Evolutionary conservation across 2,888 invertebrate genomes (phyloP).

Genomic region (Drosophila mimetica): DNA sequence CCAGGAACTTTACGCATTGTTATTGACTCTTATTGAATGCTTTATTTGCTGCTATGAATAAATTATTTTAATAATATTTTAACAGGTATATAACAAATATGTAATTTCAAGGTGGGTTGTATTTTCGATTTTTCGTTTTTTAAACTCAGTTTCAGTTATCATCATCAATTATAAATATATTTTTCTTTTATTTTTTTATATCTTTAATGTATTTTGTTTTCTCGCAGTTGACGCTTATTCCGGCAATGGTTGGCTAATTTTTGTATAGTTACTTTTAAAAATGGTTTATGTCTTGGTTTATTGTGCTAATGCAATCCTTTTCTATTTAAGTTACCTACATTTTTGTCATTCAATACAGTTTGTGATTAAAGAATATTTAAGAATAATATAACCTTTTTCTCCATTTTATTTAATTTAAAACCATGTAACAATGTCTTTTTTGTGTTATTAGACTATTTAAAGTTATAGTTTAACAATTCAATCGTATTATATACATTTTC

Average conservation of each 20-base stretch:
- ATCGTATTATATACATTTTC: slow-evolving; percentile 59
- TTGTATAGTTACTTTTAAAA: slow-evolving; percentile 48
- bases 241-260: slow-evolving; percentile 77
- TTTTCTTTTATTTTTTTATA: slow-evolving; percentile 51
- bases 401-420: slow-evolving; percentile 42
- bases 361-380: slow-evolving; percentile 42
- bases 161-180: slow-evolving; percentile 57
- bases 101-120: slow-evolving; percentile 83
- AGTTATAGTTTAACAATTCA: slow-evolving; percentile 59
- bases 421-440: slow-evolving; percentile 63
- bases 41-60: slow-evolving; percentile 77
- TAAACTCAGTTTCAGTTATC: slow-evolving; percentile 72
- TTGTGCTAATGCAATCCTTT: slow-evolving; percentile 43
- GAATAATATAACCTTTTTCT: slow-evolving; percentile 41
- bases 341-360: slow-evolving; percentile 48
- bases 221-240: slow-evolving; percentile 60
- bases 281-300: slow-evolving; percentile 31
- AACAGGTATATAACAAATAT: slow-evolving; percentile 83
- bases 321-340: slow-evolving; percentile 61
- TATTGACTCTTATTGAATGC: slow-evolving; percentile 50
- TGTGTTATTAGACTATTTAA: slow-evolving; percentile 40
- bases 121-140: slow-evolving; percentile 81
- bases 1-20: too few species aligned
- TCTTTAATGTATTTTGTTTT: slow-evolving; percentile 40
- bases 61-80: slow-evolving; percentile 74